Base-by-base conservation (phyloP, 2,797 vertebrate species). In the Onychomys torridus region DNA sequence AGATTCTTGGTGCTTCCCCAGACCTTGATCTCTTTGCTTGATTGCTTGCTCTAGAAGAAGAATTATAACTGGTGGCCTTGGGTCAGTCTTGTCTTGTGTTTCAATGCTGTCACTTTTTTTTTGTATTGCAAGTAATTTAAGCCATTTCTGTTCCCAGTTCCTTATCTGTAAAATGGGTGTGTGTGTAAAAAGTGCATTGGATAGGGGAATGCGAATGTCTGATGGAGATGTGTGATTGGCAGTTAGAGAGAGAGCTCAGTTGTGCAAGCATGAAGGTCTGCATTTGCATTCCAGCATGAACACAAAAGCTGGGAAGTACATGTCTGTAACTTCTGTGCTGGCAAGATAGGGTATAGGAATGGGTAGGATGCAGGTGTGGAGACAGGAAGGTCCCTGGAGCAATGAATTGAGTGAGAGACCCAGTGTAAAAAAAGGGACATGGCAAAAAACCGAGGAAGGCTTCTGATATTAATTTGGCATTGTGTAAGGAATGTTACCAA, bases 151-250 rank as follows among this genome's bases (percentile, higher is more conserved):
- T 9, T 5, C 19, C 6, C 0, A n/a, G 2, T 27, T 89, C 43
- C 29, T 96, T 76, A 82, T 84, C 27, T 91, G 77, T 88, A 87
- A 95, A 92, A 69, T 79, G 59, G 75, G 37, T 77, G 59, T 46
- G 43, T 5, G 6, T 55, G 61, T 89, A 29, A 81, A 84, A 25
- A 79, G 8, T 52, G 34, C 3, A 32, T 43, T 79, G 7, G 23
- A 52, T 95, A 61, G 32, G 8, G 25, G 10, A 6, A 29, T 69
- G n/a, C 21, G 25, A 93, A 78, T 61, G 16, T 59, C 94, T 84
- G 84, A 40, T 94, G 14, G 90, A 91, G 77, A 46, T 59, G 25
- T 57, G 25, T 27, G 55, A 61, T 29, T 89, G 3, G 19, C 12
- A 27, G 37, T 32, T 61, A 32, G 29, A 46, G 17, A 23, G 25